Conservation (phyloP, 2,113 vertebrate species). For the Piprites chloris region DNA sequence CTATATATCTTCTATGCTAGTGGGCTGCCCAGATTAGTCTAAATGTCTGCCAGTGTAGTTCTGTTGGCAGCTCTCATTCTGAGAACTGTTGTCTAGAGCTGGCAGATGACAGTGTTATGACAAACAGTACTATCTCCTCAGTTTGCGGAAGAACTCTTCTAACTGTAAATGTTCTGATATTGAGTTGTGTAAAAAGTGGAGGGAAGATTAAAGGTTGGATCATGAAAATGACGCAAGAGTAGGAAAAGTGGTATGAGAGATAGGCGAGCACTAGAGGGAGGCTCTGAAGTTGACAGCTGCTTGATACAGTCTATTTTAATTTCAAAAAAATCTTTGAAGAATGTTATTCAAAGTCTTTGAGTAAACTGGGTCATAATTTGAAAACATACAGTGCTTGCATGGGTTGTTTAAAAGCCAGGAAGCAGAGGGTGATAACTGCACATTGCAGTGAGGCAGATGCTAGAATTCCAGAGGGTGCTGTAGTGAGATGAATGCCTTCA, state of each 20-base stretch:
- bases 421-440: background rate
- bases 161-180: background rate
- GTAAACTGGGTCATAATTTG: background rate
- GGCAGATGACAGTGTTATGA: background rate
- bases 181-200: background rate
- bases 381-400: background rate
- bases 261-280: background rate
- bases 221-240: background rate
- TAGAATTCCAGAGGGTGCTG: background rate
- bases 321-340: background rate
- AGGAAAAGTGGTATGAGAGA: background rate
- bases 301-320: background rate
- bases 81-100: constrained; percentile 12
- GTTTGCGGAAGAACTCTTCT: background rate
- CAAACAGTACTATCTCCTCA: background rate
- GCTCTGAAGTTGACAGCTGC: background rate
- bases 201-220: background rate
- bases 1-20: background rate
- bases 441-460: background rate
- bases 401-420: background rate
- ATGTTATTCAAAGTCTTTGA: background rate
- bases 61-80: background rate
- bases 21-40: background rate
- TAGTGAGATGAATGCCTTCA: background rate
- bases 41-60: background rate